Evolutionary conservation across 92 coral and sea anemone species (phyloP).

Genomic region (Blastomussa wellsi): DNA sequence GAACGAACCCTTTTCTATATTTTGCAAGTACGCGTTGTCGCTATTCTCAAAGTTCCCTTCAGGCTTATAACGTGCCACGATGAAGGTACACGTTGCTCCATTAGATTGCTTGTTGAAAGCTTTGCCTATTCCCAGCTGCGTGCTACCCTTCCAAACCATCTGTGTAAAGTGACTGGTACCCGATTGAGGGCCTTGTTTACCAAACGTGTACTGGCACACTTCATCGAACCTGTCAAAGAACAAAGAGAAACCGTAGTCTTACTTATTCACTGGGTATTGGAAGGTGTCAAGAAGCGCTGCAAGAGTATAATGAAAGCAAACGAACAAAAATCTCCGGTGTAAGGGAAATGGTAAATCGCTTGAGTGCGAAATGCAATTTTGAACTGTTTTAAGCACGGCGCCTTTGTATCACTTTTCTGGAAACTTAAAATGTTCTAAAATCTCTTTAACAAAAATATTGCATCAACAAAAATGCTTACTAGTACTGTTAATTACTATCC

Average conservation of each 20-base stretch:
- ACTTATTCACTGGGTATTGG: neutral
- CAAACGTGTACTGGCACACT: constrained; percentile 79
- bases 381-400: neutral
- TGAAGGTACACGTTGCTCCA: constrained; percentile 66
- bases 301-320: neutral
- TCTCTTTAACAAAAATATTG: no score
- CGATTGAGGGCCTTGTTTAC: constrained; percentile 54
- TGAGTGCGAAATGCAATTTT: neutral
- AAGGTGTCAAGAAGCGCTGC: neutral
- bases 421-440: no score
- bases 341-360: no score
- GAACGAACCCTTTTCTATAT: constrained; percentile 71
- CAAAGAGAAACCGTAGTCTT: neutral
- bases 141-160: constrained; percentile 83
- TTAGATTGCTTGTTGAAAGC: constrained; percentile 59
- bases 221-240: constrained; percentile 76
- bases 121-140: constrained; percentile 80
- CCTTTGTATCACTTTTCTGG: no score
- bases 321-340: neutral
- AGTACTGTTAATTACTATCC: no score
- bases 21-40: constrained; percentile 53
- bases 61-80: constrained; percentile 88
- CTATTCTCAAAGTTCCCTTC: constrained; percentile 72
- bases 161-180: constrained; percentile 81
- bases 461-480: no score